Base-by-base conservation (phyloP, 2,113 vertebrate species). In the Dolichotis patagonum region DNA sequence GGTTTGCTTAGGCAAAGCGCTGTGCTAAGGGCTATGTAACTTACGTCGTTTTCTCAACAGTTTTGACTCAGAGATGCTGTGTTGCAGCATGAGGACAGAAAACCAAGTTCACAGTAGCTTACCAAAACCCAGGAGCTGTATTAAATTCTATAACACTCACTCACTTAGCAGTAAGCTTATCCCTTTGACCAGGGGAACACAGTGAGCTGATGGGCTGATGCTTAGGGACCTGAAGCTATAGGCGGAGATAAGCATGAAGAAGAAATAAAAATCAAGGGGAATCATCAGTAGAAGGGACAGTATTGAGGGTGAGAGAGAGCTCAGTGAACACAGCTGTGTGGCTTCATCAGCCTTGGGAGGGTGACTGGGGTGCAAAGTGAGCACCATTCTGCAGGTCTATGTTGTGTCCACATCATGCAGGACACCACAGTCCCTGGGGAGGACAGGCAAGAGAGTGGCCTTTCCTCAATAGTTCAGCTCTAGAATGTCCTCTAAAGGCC, bases 391-490 rank as follows among this genome's bases (percentile, higher is more conserved):
- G 12, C 6, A 22, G 30, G 3, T 22, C 24, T 5, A 16, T 0
- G 1, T 13, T 16, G 3, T 20, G 32, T 52, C 28, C 43, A n/a
- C 2, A 20, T 24, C 13, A 46, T 1, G 32, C 4, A 1, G 14
- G 38, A 43, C 13, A 73, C 1, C 38, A 10, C 16, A 41, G n/a
- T 73, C 54, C 41, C 78, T 81, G 35, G 19, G 20, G 22, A 38
- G 28, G 28, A 54, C 6, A 11, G 6, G 10, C 24, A 14, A 30
- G 11, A 1, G 22, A 26, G 30, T 3, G 20, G 16, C 24, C 24
- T 38, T 19, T 4, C 2, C 32, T 20, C 14, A 28, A 0, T 8
- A 77, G 26, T 20, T 16, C 28, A 10, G 24, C 12, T 62, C 41
- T 75, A 24, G n/a, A 14, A 10, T 26, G 19, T 17, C 85, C 20